phyloP scores from a whole-genome alignment of 2,113 vertebrate species.

The Plestiodon gilberti region DNA sequence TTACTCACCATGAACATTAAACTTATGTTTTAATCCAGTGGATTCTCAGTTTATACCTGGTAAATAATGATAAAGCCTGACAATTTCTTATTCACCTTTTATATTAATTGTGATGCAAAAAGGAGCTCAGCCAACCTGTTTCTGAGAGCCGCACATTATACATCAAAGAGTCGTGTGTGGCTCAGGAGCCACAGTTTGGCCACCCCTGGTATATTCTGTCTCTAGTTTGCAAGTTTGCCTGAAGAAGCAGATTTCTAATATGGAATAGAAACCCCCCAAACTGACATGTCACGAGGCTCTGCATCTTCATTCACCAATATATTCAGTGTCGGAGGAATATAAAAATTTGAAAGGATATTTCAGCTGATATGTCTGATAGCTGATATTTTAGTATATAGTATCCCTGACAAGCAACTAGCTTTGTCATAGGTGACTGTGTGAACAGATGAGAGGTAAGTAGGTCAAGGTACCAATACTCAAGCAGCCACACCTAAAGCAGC shows the following conservation, averaged over 20 bases:
- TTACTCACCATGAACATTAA: no score
- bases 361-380: no score
- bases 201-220: accelerated
- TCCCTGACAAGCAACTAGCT: not conserved
- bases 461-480: not conserved
- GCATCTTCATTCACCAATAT: not conserved
- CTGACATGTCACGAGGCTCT: not conserved
- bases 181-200: no score
- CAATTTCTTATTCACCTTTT: no score
- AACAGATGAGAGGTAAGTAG: not conserved
- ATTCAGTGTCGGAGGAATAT: not conserved
- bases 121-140: no score
- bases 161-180: no score
- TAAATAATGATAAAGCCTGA: no score
- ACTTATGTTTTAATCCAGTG: no score
- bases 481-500: not conserved
- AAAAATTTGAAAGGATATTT: not conserved
- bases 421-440: not conserved
- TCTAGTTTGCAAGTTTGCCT: accelerated
- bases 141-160: no score
- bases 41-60: no score
- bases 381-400: not conserved
- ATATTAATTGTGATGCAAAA: no score
- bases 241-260: not conserved
- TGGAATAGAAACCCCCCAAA: not conserved